Base-by-base conservation (phyloP, 2,113 vertebrate genomes). In the Ceyx cyanopectus region DNA sequence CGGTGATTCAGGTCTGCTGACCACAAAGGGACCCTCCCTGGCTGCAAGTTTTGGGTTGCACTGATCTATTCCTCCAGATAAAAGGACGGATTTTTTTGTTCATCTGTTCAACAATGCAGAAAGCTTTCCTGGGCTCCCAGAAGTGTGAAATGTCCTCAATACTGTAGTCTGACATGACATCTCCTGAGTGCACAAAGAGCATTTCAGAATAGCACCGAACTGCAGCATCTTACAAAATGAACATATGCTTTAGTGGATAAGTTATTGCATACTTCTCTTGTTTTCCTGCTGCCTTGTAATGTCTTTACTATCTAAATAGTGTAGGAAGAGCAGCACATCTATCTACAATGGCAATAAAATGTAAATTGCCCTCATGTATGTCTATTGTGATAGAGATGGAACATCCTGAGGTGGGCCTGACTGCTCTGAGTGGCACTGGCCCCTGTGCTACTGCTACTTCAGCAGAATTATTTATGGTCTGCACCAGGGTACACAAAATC, bases 391-490 rank as follows among this genome's bases (percentile, higher is more conserved):
- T 61, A 61, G 67, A 46, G 8, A 34, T 6, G 20, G 84, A 50
- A 3, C 22, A 21, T 26, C 12, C n/a, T 58, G 43, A 63, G 7
- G 34, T 14, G 9, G 3, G 37, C 12, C 51, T 70, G 23, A 68
- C 63, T 60, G 45, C 32, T 73, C 22, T 86, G 0, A 0, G 10
- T 54, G 57, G 9, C 50, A 30, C n/a, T n/a, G 45, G 61, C 11
- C 17, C 12, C 58, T 61, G 30, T 0, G 0, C 20, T 50, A 24
- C 50, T 63, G 58, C 20, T 32, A 51, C 61, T 53, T 82, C 50
- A 85, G 79, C 37, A 70, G 76, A 88, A 69, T 92, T 61, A 40
- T 48, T 62, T 62, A 6, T 5, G 4, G 30, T 12, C 72, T 69
- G 29, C 32, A 34, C 2, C 30, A 45, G 27, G 23, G 24, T 2